Percentiles rank a stretch among this genome's conserved stretches.
Evolutionary conservation across 2,113 vertebrate species (phyloP).

Genomic region (Equus przewalskii): DNA sequence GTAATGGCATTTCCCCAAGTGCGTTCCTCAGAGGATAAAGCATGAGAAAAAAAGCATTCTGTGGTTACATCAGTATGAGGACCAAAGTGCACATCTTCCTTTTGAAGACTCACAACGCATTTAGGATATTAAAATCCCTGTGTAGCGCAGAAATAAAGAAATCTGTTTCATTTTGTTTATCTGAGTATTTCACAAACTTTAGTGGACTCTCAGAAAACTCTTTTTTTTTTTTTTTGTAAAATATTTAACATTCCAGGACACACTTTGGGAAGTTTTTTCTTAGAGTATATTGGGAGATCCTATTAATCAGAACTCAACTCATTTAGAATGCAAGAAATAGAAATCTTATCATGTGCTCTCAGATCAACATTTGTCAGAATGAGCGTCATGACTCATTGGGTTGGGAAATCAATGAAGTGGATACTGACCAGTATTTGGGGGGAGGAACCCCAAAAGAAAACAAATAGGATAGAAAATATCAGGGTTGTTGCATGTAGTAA

Average conservation of each 20-base stretch:
- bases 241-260: slow-evolving; percentile 16
- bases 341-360: neutral
- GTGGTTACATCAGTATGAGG: neutral
- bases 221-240: neutral
- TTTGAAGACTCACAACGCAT: neutral
- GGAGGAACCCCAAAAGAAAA: neutral
- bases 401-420: slow-evolving; percentile 36
- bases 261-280: neutral
- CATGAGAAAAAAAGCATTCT: neutral
- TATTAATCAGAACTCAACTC: slow-evolving; percentile 43
- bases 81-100: neutral
- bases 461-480: neutral
- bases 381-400: neutral
- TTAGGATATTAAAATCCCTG: neutral
- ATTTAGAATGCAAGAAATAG: slow-evolving; percentile 48
- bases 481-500: neutral
- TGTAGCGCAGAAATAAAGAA: neutral
- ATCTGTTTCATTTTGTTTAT: slow-evolving; percentile 7
- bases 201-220: neutral
- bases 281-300: neutral
- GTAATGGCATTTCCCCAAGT: neutral
- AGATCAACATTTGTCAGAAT: slow-evolving; percentile 21
- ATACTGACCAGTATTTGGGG: neutral
- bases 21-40: neutral
- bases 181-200: slow-evolving; percentile 16